Evolutionary conservation across 2,113 vertebrate genomes (phyloP).

Genomic region (Spea bombifrons): DNA sequence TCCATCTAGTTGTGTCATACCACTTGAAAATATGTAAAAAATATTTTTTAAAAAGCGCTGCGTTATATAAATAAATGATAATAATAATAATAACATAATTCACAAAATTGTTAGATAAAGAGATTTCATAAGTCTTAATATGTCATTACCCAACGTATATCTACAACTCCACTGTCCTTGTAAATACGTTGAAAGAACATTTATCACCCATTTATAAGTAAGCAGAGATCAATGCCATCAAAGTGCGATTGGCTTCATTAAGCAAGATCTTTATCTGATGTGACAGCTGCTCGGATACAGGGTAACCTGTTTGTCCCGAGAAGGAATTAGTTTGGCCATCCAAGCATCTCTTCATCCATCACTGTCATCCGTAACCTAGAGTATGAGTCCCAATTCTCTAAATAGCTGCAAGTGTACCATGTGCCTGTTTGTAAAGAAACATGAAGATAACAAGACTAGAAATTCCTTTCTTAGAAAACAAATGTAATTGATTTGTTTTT

Average conservation of each 20-base stretch:
- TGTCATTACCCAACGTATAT: background rate
- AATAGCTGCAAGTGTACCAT: background rate
- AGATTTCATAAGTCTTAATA: background rate
- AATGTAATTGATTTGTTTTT: too few relatives aligned
- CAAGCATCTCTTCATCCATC: slow-evolving; percentile 39
- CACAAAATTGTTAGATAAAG: background rate
- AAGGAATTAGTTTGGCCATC: slow-evolving; percentile 20
- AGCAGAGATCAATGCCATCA: slow-evolving; percentile 24
- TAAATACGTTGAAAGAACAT: slow-evolving; percentile 13
- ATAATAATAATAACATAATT: background rate
- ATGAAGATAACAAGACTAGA: background rate
- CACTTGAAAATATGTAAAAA: too few relatives aligned
- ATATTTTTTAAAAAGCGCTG: too few relatives aligned
- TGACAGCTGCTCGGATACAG: slow-evolving; percentile 34
- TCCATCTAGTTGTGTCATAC: too few relatives aligned
- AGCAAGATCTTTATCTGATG: slow-evolving; percentile 29
- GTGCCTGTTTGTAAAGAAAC: background rate
- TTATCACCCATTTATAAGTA: slow-evolving; percentile 32
- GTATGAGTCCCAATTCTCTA: slow-evolving; percentile 10
- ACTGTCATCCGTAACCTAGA: slow-evolving; percentile 32
- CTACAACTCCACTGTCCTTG: background rate
- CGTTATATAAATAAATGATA: background rate
- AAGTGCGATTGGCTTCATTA: slow-evolving; percentile 29
- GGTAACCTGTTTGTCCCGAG: slow-evolving; percentile 11
- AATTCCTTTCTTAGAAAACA: background rate